Evolutionary conservation across 1,140 invertebrate species (phyloP).

Genomic region (Brachionus koreanus): DNA sequence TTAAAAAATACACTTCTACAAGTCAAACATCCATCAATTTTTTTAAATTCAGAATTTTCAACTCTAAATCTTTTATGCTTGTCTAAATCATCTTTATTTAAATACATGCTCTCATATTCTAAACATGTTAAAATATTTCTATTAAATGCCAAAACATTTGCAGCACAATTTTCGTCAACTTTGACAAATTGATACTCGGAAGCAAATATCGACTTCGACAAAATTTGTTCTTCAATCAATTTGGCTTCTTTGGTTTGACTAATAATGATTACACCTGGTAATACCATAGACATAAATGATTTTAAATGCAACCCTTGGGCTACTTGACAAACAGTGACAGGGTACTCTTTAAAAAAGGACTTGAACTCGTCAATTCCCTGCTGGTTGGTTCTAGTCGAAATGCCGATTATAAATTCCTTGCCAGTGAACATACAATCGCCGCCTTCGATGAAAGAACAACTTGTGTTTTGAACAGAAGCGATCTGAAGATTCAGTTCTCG

Average conservation of each 20-base stretch:
- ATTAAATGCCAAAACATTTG: conserved; percentile 28
- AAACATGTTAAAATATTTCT: neutral
- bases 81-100: neutral
- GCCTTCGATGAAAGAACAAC: neutral
- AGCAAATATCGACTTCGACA: neutral
- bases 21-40: conserved; percentile 34
- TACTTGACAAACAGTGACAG: conserved; percentile 2
- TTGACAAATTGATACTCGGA: neutral
- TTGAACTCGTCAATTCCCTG: neutral
- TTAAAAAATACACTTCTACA: conserved; percentile 25
- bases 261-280: neutral
- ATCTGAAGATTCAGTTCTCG: neutral
- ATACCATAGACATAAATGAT: conserved; percentile 15
- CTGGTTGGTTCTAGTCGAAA: conserved; percentile 27
- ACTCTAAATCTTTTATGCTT: neutral
- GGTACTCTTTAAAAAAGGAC: neutral
- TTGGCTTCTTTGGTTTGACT: neutral
- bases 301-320: conserved; percentile 4
- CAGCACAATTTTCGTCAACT: conserved; percentile 1
- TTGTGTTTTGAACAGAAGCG: neutral
- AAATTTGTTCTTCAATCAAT: neutral
- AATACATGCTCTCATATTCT: neutral
- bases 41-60: conserved; percentile 35
- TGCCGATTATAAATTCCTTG: conserved; percentile 18
- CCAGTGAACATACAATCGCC: conserved; percentile 31